These are phyloP conservation scores for Pomatostomus ruficeps DNA, from an alignment of 2,113 vertebrate genomes.

Conservation along the genomic window DNA sequence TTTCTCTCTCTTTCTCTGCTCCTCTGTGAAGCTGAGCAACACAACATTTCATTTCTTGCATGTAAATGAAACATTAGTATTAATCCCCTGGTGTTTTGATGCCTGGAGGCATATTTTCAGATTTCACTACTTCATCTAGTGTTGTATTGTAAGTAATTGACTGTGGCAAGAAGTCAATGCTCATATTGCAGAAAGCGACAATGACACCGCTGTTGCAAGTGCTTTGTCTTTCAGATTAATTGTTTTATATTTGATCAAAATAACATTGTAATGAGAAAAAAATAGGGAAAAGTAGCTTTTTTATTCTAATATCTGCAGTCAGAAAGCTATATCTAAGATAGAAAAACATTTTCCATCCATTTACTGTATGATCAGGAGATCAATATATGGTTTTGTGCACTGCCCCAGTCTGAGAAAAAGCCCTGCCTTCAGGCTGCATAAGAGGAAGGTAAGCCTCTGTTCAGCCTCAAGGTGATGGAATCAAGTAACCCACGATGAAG, in stretches of 20 bases:
- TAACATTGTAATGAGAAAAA: background rate
- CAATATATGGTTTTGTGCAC: background rate
- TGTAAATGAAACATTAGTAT: conserved; percentile 66
- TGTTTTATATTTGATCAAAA: conserved; percentile 56
- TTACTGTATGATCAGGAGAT: background rate
- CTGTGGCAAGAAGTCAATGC: conserved; percentile 61
- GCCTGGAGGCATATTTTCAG: conserved; percentile 60
- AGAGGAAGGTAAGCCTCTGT: background rate
- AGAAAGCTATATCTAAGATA: background rate
- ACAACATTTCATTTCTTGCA: conserved; percentile 44
- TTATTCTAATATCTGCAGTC: background rate
- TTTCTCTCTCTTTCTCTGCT: background rate
- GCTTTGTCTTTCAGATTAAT: conserved; percentile 51
- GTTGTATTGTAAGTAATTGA: conserved; percentile 64
- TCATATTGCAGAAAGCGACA: conserved; percentile 57
- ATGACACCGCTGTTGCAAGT: conserved; percentile 20
- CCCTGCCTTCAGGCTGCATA: background rate
- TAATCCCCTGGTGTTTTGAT: conserved; percentile 58
- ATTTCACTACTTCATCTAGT: conserved; percentile 60
- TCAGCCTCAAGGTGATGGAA: background rate
- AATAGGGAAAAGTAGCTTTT: background rate
- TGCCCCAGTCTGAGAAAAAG: background rate
- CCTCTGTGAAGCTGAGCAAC: conserved; percentile 1
- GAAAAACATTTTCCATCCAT: background rate
- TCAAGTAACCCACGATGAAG: background rate